These are phyloP conservation scores for Pristionchus entomophagus DNA, from an alignment of 2,888 invertebrate genomes.

Conservation along the genomic window DNA sequence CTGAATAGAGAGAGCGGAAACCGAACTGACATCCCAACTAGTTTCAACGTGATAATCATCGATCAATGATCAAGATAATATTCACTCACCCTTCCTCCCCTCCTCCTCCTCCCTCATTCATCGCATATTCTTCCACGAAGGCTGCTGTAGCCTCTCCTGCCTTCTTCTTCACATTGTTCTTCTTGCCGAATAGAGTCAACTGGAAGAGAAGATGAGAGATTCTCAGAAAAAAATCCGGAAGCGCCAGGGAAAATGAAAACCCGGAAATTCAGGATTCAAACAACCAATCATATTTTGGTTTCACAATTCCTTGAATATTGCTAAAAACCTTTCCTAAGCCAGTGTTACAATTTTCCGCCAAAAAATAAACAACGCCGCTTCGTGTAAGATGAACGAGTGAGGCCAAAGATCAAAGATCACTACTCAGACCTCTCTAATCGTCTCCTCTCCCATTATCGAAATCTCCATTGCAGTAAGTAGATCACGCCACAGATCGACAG, in stretches of 20 bases:
- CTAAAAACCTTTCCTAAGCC: neutral
- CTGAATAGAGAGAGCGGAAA: too few species aligned
- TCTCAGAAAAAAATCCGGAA: too few species aligned
- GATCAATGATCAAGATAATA: neutral
- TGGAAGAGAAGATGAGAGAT: neutral
- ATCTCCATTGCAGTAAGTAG: neutral
- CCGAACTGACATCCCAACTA: too few species aligned
- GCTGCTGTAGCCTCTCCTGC: neutral
- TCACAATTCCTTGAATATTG: neutral
- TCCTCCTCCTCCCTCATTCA: neutral
- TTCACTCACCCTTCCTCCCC: neutral
- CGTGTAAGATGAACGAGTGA: too few species aligned
- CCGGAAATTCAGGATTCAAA: too few species aligned
- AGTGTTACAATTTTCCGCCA: too few species aligned
- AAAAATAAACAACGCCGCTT: too few species aligned
- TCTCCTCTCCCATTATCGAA: neutral
- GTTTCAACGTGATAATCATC: neutral
- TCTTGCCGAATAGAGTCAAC: slow-evolving; percentile 24
- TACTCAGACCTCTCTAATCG: neutral
- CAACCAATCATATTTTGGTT: too few species aligned
- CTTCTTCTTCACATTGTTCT: neutral
- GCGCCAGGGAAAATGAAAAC: too few species aligned
- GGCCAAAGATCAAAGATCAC: neutral
- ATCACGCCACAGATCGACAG: slow-evolving; percentile 27
- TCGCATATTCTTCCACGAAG: slow-evolving; percentile 20